Base-by-base conservation (phyloP, 2,797 vertebrate species). In the Lacerta agilis region DNA sequence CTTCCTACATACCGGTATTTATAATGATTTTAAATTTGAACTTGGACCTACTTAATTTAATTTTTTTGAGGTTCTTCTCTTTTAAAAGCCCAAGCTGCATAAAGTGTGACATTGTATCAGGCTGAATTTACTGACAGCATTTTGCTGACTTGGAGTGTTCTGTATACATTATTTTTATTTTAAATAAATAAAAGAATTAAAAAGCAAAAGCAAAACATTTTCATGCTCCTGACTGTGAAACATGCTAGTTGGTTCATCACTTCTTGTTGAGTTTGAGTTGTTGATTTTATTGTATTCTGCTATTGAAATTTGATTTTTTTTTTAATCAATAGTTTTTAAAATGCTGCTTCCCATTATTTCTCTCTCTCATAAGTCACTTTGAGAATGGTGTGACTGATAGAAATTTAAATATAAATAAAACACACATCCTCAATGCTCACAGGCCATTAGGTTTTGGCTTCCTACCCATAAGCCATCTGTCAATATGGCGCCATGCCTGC, bases 401-500 rank as follows among this genome's bases (percentile, higher is more conserved):
- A 64, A 81, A 81, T 64, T 81, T n/a, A 64, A 81, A 71, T 67
- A 72, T 64, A 61, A 87, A 81, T 61, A 80, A 87, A 58, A 73
- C 55, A 15, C 79, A 38, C 33, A 6, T 13, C 67, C 18, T 94
- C 94, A 95, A 94, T 96, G 93, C 93, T 96, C 89, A 89, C 91
- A 91, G 86, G 25, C 55, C 93, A 93, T 96, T 96, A 95, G 95
- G 93, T 95, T 91, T 94, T 96, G 97, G 95, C 95, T 93, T 91
- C 93, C 92, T 93, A 91, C 92, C 93, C 91, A 78, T 10, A 88
- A 88, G 90, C 91, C 96, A 96, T 97, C 96, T 97, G 96, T 93
- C 78, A 15, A 1, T 71, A 94, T 96, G 96, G 96, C 95, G 89
- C 78, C 58, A 41, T 94, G 96, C 96, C 96, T 94, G 95, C 90